Conservation (phyloP, 2,113 vertebrate species). For the Pollimyrus isidori region DNA sequence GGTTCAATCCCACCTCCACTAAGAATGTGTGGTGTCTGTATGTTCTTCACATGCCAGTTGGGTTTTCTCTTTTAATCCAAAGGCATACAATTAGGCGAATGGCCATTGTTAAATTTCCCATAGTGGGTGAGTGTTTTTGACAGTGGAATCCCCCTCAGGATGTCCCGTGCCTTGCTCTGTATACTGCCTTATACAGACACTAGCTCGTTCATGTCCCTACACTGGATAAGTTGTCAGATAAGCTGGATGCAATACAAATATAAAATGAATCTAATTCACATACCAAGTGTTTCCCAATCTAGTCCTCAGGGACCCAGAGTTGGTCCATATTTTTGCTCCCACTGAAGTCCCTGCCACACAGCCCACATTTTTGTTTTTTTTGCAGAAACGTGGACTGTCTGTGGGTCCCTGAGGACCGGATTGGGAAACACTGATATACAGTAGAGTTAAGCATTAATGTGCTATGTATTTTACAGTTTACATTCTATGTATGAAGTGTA, state of each 20-base stretch:
- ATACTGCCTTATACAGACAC: not conserved
- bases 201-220: not conserved
- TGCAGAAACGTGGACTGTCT: not conserved
- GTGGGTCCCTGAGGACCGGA: not conserved
- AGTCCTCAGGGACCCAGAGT: no score
- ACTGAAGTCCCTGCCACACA: not conserved
- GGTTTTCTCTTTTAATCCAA: not conserved
- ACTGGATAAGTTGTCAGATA: not conserved
- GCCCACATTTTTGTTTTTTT: not conserved
- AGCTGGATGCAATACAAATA: not conserved
- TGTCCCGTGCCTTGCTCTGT: not conserved
- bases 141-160: not conserved
- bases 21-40: not conserved
- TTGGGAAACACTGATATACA: not conserved
- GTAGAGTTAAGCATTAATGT: not conserved
- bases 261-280: not conserved
- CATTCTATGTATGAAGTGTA: not conserved
- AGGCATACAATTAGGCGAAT: not conserved
- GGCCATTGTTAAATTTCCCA: not conserved
- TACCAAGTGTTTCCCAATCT: no score
- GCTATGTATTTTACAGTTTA: not conserved
- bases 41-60: not conserved
- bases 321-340: no score
- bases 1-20: not conserved
- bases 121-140: not conserved